These are phyloP conservation scores for Vireo griseus DNA, from an alignment of 2,797 vertebrate genomes.

Conservation along the genomic window DNA sequence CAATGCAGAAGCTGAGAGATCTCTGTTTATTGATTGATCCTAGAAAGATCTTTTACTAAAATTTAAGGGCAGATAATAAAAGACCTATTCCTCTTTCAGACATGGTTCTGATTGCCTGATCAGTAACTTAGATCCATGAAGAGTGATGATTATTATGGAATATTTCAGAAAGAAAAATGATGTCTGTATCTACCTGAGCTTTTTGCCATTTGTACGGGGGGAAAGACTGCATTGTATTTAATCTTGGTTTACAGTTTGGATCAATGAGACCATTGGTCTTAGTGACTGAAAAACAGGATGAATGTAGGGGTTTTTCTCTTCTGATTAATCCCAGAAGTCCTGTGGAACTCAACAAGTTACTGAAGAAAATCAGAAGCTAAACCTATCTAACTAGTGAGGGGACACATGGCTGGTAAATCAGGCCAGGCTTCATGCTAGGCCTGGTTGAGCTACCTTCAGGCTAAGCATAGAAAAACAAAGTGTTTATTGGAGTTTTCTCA, in stretches of 20 bases:
- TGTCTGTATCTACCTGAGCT: neutral
- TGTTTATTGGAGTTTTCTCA: neutral
- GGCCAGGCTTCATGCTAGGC: neutral
- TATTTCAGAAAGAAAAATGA: neutral
- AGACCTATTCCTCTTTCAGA: neutral
- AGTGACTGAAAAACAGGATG: neutral
- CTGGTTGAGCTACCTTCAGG: neutral
- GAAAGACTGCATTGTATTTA: neutral
- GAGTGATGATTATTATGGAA: neutral
- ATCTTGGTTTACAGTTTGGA: neutral
- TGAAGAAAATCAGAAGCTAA: neutral
- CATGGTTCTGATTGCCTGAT: neutral
- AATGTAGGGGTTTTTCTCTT: neutral
- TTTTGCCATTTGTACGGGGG: neutral
- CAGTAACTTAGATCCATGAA: neutral
- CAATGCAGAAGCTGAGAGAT: neutral
- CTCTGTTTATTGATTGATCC: neutral
- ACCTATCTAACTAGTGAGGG: neutral
- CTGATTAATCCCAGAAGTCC: neutral
- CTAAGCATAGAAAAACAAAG: neutral
- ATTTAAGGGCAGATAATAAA: neutral
- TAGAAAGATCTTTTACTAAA: neutral
- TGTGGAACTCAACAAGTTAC: neutral
- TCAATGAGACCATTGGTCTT: neutral
- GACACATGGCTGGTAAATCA: neutral